Conservation (phyloP, 2,113 vertebrate genomes). For the Nematolebias whitei region DNA sequence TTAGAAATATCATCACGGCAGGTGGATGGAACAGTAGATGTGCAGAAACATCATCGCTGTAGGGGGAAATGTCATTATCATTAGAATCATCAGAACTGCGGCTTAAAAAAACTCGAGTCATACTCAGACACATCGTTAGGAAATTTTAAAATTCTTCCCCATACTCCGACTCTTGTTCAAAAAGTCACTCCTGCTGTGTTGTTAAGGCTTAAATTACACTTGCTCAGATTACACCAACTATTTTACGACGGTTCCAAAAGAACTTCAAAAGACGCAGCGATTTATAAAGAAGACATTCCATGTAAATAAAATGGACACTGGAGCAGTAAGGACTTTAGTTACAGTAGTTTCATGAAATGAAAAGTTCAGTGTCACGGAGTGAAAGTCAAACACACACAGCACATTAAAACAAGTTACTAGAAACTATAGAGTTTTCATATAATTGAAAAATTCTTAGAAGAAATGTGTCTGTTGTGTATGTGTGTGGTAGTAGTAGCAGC, state of each 20-base stretch:
- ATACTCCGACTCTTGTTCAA: neutral
- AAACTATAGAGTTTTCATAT: neutral
- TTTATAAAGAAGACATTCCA: too few relatives aligned
- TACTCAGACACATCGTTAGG: slow-evolving; percentile 19
- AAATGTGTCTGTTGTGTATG: neutral
- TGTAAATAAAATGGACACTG: too few relatives aligned
- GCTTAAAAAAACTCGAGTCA: slow-evolving; percentile 15
- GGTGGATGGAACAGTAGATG: slow-evolving; percentile 25
- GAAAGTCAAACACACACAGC: too few relatives aligned
- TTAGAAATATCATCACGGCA: slow-evolving; percentile 43
- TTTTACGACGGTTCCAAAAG: neutral
- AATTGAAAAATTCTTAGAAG: neutral
- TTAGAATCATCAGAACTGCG: slow-evolving; percentile 26
- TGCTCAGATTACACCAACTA: neutral
- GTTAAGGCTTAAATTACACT: slow-evolving; percentile 5
- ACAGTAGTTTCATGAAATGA: too few relatives aligned
- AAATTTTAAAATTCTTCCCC: slow-evolving; percentile 27
- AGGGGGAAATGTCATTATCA: slow-evolving; percentile 51
- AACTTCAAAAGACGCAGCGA: neutral
- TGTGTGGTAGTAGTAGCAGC: too few relatives aligned
- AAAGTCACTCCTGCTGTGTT: slow-evolving; percentile 13
- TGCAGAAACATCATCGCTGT: slow-evolving; percentile 34
- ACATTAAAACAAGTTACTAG: neutral
- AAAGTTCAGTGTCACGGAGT: too few relatives aligned
- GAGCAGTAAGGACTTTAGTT: neutral